Evolutionary conservation across 2,797 vertebrate species (phyloP).

Genomic region (Lacerta bilineata): DNA sequence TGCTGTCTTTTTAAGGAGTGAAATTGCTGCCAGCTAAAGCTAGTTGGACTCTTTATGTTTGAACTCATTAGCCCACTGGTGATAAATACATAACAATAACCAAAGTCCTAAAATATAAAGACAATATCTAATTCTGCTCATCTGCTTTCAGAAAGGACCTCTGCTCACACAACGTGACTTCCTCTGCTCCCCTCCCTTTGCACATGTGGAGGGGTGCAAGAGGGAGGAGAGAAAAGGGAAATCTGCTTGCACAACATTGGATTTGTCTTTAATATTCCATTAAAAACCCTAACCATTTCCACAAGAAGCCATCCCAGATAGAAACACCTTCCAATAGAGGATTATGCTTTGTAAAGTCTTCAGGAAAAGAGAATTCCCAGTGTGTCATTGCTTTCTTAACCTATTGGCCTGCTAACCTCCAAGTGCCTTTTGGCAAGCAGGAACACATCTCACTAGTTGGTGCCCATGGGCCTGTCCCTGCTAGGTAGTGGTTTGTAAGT

Average conservation of each 20-base stretch:
- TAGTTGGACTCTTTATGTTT: neutral
- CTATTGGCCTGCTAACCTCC: neutral
- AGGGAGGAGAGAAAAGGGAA: no score
- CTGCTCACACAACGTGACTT: no score
- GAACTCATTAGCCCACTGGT: neutral
- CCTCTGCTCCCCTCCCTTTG: no score
- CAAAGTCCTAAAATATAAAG: neutral
- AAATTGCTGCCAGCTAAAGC: neutral
- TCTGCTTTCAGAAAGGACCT: no score
- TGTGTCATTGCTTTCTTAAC: neutral
- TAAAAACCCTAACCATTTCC: slow-evolving; percentile 1
- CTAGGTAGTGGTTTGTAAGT: neutral
- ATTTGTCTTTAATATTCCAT: neutral
- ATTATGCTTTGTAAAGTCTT: neutral
- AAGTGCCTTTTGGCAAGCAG: neutral
- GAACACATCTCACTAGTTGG: neutral
- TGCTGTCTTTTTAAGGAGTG: neutral
- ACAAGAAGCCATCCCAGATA: neutral
- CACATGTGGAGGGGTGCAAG: no score
- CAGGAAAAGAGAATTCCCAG: neutral
- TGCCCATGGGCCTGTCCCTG: neutral
- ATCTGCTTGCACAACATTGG: no score
- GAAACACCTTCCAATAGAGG: neutral
- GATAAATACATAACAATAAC: neutral
- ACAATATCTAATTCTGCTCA: no score